Evolutionary conservation across 2,113 vertebrate genomes (phyloP), one percentile per base, ranked within the genome.

Genomic region (Larimichthys crocea): DNA sequence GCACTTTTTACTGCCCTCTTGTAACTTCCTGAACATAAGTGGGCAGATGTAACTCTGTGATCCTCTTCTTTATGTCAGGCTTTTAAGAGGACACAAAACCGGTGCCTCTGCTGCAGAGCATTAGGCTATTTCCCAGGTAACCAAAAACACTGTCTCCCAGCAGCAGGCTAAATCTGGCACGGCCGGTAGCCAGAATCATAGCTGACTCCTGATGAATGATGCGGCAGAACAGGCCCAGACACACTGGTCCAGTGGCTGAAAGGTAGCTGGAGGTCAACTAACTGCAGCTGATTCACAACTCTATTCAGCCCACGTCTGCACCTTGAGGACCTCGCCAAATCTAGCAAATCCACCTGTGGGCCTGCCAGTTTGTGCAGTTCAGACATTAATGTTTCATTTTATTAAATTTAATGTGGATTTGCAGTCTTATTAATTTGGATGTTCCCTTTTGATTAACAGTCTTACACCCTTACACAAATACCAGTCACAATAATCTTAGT

Each of bases 161-260:
- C 8, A 68, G 67, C 67, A 77, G 78, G n/a, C 63, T 55, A 50
- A 52, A 72, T 63, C 48, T 44, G 35, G 22, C 42, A 68, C 55
- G 22, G 56, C 62, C 63, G 69, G 35, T 68, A n/a, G 44, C 40
- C 74, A 57, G 68, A 61, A 8, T n/a, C 26, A 3, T 44, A 17
- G 40, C 62, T 52, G 73, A 42, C 62, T 49, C 19, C 29, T 57
- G 64, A 69, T 75, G 50, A 80, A 70, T 64, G 64, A 79, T 59
- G 76, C 2, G 44, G 65, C 59, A 26, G 52, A 56, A 31, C 20
- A 52, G 57, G 50, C 50, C 40, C 63, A 67, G 40, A 42, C 24
- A 40, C 50, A 20, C 26, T 55, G 56, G 31, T 70, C 52, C 42
- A 70, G 8, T 46, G 55, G 29, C n/a, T 66, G 16, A 66, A 20